phyloP scores from a whole-genome alignment of 2,888 invertebrate species.

The Punctoribates punctum region DNA sequence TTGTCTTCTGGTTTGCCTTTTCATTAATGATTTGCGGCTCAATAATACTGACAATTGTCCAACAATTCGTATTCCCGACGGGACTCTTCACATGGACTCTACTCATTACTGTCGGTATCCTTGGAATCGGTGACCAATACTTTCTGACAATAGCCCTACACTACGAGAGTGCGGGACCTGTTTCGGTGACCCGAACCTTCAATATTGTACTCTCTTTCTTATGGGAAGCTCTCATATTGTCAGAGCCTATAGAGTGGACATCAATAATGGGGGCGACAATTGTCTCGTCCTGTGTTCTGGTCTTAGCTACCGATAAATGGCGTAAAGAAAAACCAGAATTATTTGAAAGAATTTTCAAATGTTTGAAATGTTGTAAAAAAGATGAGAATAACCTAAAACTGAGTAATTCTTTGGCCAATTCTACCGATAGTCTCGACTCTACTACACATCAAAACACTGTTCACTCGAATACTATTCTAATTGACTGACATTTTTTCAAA shows the following conservation, averaged over 20 bases:
- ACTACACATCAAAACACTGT: not conserved
- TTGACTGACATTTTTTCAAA: not conserved
- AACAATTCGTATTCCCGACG: not conserved
- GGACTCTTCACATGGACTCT: conserved; percentile 3
- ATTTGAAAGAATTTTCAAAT: not conserved
- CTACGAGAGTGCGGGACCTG: conserved; percentile 84
- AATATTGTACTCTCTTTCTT: conserved; percentile 87
- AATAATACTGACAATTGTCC: not conserved
- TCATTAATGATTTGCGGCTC: conserved; percentile 29
- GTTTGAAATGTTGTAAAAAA: not conserved
- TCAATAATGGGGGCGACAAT: conserved; percentile 41
- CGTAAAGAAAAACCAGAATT: conserved; percentile 30
- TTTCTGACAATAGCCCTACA: conserved; percentile 77
- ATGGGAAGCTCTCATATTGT: conserved; percentile 62
- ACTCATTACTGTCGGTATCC: conserved; percentile 29
- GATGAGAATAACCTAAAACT: not conserved
- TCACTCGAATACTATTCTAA: conserved; percentile 16
- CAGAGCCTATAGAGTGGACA: conserved; percentile 39
- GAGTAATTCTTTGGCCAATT: not conserved
- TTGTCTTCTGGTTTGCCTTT: conserved; percentile 42
- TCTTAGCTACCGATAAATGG: conserved; percentile 38
- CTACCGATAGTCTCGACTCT: conserved; percentile 10
- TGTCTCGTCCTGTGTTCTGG: conserved; percentile 39
- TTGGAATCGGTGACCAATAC: conserved; percentile 55
- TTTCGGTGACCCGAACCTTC: conserved; percentile 83